Base-by-base conservation (phyloP, 2,888 invertebrate genomes). In the Diogma glabrata region DNA sequence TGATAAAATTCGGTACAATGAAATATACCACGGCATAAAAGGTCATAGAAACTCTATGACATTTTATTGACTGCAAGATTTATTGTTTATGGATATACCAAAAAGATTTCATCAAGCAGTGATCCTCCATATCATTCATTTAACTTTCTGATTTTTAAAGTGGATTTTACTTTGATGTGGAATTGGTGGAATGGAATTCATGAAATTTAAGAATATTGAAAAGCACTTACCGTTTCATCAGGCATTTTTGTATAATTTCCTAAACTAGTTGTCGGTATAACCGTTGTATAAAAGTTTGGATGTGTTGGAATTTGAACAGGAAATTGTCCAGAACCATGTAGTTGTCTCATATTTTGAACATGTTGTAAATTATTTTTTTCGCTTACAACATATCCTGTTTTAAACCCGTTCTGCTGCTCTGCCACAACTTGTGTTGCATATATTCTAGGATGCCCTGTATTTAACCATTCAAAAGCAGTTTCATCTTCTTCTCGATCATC, bases 381-480 rank as follows among this genome's bases (percentile, higher is more conserved):
- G n/a, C 24, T 48, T 33, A 48, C 14, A 2, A 17, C 19, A 8
- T 24, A 30, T 16, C 48, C 30, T 4, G 67, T 60, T 49, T 66
- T 63, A 58, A 67, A 64, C 50, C 66, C 66, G 51, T 67, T 67
- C 54, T 67, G 69, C 58, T 70, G 70, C 55, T 70, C 70, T 47
- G 70, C 71, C 53, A 70, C 50, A 4, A 69, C 70, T 6, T 69
- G 67, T 30, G 70, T 70, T 38, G 70, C 69, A 60, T 67, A 70
- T 51, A 65, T 63, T 51, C 67, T 64, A 54, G 61, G 64, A 54
- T 68, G 67, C 7, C 64, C 64, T 56, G 63, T 68, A 53, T 67
- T 70, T 54, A 69, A 68, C 59, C 69, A 70, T 49, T 70, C 70
- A 51, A 54, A 53, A 22, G 52, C 52, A 8, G 53, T 55, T 47